Base-by-base conservation (phyloP, 2,888 invertebrate genomes). In the Escarpia spicata region DNA sequence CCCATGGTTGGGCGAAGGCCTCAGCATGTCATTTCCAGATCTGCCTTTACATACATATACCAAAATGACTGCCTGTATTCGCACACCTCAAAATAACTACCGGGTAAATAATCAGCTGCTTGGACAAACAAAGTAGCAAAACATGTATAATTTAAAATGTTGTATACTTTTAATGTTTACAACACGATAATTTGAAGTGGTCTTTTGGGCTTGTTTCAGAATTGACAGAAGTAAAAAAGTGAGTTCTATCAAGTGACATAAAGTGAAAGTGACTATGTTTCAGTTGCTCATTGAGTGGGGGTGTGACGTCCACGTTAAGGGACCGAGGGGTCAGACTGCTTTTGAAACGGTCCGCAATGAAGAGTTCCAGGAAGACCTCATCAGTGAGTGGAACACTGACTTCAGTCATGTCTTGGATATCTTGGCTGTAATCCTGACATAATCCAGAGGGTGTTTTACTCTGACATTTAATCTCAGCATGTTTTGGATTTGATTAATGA, bases 211-310 rank as follows among this genome's bases (percentile, higher is more conserved):
- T 52, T 9, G 15, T 52, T 52, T 52, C 15, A 15, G 52, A 52
- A 52, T 15, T 9, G 52, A 52, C 52, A 52, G 9, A 15, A 9
- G 15, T 12, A 4, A 4, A 52, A 2, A 52, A 52, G 9, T 52
- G 52, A 9, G 52, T 2, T 52, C 15, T 12, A 15, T 4, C 52
- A 4, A 52, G 8, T 52, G 52, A 3, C 2, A 52, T 52, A 12
- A 52, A 52, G 52, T 9, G 26, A 3, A 4, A 26, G 75, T 92
- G 15, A 43, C 37, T 75, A 19, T 91, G 12, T 93, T 95, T 52
- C 94, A 96, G 96, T 94, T 96, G 92, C 94, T 96, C 89, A 95
- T 96, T 91, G 96, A 96, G 93, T 96, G 96, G 96, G 96, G 96
- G 12, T 96, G 96, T 95, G 96, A 96, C 94, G 95, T 96, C 2